These are phyloP conservation scores for Zapus hudsonius DNA, from an alignment of 2,113 vertebrate genomes.

Conservation along the genomic window DNA sequence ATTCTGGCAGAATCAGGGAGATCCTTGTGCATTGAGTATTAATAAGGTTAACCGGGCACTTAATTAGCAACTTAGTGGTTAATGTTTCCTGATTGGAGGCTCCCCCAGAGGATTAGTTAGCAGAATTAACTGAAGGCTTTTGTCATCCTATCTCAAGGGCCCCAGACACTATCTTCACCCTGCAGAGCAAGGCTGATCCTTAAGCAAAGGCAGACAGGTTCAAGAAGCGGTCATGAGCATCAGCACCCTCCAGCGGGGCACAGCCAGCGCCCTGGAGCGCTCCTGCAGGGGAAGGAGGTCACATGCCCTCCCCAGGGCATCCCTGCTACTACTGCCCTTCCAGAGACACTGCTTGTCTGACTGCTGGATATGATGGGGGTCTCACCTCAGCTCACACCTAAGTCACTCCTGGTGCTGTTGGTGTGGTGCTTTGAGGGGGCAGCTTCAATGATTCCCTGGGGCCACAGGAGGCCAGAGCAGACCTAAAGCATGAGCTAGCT, in stretches of 20 bases:
- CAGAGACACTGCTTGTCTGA: background rate
- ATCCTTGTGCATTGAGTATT: constrained; percentile 70
- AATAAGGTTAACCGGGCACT: constrained; percentile 80
- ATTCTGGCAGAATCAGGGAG: constrained; percentile 58
- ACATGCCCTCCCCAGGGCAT: accelerated
- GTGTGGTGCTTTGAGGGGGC: background rate
- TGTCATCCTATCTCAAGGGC: constrained; percentile 17
- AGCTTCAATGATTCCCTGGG: background rate
- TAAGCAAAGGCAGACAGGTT: constrained; percentile 53
- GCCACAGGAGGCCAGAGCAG: background rate
- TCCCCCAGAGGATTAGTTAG: constrained; percentile 72
- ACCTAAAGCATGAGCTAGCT: background rate
- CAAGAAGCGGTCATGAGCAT: background rate
- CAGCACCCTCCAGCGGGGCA: background rate
- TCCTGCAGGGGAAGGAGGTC: background rate
- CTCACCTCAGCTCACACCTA: background rate
- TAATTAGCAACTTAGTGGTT: constrained; percentile 79
- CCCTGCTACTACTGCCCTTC: background rate
- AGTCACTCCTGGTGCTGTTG: background rate
- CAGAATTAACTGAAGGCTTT: constrained; percentile 76
- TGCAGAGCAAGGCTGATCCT: constrained; percentile 48
- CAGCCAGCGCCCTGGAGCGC: background rate
- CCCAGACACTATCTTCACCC: constrained; percentile 1
- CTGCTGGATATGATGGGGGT: background rate
- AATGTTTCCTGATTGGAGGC: constrained; percentile 67